phyloP scores from a whole-genome alignment of 2,797 vertebrate species.

The Coregonus sp. region DNA sequence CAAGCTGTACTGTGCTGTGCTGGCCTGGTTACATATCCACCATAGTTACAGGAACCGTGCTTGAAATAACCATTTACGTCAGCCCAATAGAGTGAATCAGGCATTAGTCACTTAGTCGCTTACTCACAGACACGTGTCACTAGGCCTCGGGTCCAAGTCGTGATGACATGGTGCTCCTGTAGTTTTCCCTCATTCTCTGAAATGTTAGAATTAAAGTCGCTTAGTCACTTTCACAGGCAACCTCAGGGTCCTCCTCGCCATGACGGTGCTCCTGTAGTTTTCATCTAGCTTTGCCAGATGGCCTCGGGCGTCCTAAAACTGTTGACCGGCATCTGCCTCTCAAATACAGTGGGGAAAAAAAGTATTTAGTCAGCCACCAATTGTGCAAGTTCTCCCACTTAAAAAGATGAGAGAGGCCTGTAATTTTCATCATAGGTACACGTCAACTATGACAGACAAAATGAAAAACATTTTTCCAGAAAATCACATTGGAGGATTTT shows the following conservation, averaged over 20 bases:
- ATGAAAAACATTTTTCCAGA: no score
- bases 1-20: not conserved
- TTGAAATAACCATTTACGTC: not conserved
- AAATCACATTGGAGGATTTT: no score
- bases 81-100: no score
- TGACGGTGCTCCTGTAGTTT: not conserved
- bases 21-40: not conserved
- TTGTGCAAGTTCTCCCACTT: no score
- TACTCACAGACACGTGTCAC: not conserved
- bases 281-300: slow-evolving; percentile 26
- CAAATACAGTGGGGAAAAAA: no score
- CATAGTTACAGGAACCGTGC: not conserved
- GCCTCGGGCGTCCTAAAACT: slow-evolving; percentile 34
- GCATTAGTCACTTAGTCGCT: not conserved
- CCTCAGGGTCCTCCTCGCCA: not conserved
- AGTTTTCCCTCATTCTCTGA: not conserved
- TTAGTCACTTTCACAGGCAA: not conserved
- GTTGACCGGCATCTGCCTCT: slow-evolving; percentile 47
- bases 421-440: no score
- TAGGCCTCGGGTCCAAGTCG: not conserved
- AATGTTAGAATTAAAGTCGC: not conserved
- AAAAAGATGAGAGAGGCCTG: no score
- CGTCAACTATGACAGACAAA: no score
- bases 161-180: not conserved
- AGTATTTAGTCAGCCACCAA: no score